These are phyloP conservation scores for Thumatha senex DNA, from an alignment of 2,888 invertebrate genomes.

Conservation along the genomic window DNA sequence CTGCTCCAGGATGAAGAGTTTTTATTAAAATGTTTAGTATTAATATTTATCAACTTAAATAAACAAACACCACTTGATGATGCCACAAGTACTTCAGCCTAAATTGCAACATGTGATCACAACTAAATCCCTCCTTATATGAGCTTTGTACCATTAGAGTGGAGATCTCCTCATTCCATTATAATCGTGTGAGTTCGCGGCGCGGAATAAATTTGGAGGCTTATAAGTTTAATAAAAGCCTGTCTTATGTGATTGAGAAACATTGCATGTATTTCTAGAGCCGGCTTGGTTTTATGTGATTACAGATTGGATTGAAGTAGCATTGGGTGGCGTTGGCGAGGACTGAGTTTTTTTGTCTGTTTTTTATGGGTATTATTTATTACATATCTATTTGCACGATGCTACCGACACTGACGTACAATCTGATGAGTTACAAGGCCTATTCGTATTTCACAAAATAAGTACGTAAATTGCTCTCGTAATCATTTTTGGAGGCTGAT, in stretches of 20 bases:
- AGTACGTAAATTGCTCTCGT: no score
- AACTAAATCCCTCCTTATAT: conserved; percentile 38
- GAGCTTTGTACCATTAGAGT: conserved; percentile 40
- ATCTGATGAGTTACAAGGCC: no score
- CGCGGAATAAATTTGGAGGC: conserved; percentile 38
- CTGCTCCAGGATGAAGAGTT: no score
- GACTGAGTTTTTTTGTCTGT: not conserved
- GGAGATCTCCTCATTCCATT: conserved; percentile 35
- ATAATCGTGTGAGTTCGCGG: conserved; percentile 37
- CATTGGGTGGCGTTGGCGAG: not conserved
- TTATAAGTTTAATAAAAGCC: conserved; percentile 34
- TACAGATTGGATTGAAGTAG: conserved; percentile 4
- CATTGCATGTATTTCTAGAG: conserved; percentile 20
- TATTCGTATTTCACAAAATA: no score
- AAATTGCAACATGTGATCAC: conserved; percentile 36
- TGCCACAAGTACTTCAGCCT: conserved; percentile 27
- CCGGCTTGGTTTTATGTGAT: conserved; percentile 7
- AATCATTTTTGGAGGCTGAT: no score
- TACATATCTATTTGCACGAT: not conserved
- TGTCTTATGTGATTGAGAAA: conserved; percentile 33
- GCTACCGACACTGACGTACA: not conserved
- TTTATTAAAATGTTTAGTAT: no score
- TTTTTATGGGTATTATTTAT: not conserved
- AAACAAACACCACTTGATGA: no score
- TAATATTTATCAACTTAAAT: no score